phyloP scores from a whole-genome alignment of 2,888 invertebrate genomes.

The Tetropium fuscum region DNA sequence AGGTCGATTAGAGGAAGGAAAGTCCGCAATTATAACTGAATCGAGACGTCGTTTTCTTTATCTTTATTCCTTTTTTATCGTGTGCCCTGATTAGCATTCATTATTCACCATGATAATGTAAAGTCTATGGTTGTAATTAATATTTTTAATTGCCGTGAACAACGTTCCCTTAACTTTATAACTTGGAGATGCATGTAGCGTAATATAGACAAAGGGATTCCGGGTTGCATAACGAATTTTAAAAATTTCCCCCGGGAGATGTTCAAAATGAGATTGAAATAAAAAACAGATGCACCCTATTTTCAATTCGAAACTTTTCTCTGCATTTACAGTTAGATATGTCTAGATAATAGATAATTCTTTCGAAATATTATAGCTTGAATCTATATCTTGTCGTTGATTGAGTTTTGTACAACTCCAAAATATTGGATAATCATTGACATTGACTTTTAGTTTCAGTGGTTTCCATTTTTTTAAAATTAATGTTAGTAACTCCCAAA shows the following conservation, averaged over 20 bases:
- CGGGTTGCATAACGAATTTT: conserved; percentile 1
- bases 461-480: too few relatives aligned
- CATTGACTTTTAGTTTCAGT: too few relatives aligned
- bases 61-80: conserved; percentile 20
- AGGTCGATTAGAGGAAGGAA: conserved; percentile 29
- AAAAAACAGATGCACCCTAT: not conserved
- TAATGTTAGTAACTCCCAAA: too few relatives aligned
- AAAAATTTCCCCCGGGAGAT: not conserved
- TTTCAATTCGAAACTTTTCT: not conserved
- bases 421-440: too few relatives aligned
- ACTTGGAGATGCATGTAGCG: not conserved
- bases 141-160: conserved; percentile 7
- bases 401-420: too few relatives aligned
- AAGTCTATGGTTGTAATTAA: conserved; percentile 3
- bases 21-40: conserved; percentile 23
- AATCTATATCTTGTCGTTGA: too few relatives aligned
- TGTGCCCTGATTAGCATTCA: conserved; percentile 10
- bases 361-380: too few relatives aligned
- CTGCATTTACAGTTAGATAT: not conserved
- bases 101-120: conserved; percentile 14
- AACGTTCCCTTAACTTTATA: not conserved
- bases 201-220: not conserved
- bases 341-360: too few relatives aligned
- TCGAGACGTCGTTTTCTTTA: conserved; percentile 20
- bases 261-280: not conserved